These are phyloP conservation scores for Mirza zaza DNA, from an alignment of 2,113 vertebrate species.

Conservation along the genomic window DNA sequence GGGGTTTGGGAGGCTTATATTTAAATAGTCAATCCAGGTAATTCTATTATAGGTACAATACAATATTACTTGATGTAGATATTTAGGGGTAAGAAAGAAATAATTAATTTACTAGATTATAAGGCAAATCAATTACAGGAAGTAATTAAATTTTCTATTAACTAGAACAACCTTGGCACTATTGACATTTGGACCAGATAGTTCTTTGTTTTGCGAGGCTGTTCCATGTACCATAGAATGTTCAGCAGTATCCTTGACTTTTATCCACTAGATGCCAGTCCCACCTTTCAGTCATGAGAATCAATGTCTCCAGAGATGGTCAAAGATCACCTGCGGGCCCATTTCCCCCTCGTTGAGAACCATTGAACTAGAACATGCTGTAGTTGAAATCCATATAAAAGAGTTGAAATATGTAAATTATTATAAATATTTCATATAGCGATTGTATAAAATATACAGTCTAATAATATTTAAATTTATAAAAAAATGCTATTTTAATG, in stretches of 20 bases:
- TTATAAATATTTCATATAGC: background rate
- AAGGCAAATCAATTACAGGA: background rate
- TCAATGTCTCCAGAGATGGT: background rate
- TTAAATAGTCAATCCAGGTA: background rate
- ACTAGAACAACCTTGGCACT: background rate
- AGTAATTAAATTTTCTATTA: background rate
- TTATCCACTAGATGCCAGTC: background rate
- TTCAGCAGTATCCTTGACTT: background rate
- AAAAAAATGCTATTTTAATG: background rate
- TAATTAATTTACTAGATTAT: background rate
- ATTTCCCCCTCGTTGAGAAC: background rate
- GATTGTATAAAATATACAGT: background rate
- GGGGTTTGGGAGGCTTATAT: background rate
- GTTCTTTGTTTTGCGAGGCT: background rate
- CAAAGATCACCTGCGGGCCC: background rate
- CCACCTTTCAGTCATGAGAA: background rate
- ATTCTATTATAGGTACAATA: background rate
- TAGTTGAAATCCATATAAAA: background rate
- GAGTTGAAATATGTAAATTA: background rate
- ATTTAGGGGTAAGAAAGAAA: background rate
- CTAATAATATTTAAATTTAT: conserved; percentile 20
- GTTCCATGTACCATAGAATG: background rate
- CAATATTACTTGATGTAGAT: background rate
- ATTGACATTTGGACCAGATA: background rate
- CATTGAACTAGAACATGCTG: background rate